Base-by-base conservation (phyloP, 2,113 vertebrate genomes). In the Syngnathus scovelli region DNA sequence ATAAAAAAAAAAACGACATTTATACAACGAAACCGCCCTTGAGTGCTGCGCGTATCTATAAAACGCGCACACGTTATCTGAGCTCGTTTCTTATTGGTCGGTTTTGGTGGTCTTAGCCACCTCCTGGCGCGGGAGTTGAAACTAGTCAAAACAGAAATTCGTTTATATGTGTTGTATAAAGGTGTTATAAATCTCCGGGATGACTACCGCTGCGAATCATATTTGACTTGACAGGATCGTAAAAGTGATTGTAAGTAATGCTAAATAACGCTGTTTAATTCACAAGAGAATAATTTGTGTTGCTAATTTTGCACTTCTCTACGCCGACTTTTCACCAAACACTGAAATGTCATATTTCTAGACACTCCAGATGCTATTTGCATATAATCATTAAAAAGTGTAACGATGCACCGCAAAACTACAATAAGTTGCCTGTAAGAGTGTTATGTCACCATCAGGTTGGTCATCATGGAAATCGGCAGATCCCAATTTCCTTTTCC, bases 401-500 rank as follows among this genome's bases (percentile, higher is more conserved):
- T 15, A 16, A 13, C 15, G 1, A 15, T 46, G 44, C 1, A 46
- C 13, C 15, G 15, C 21, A 10, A 23, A 2, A 15, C 13, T 46
- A 46, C 52, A 10, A 23, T 8, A 15, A 37, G 15, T 8, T 18
- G 4, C 37, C 10, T 61, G 7, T 37, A 37, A 59, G 13, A 9
- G 33, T 16, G 38, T 18, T 15, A 15, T 8, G 56, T 38, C 56
- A 7, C 16, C 33, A 8, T n/a, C 64, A 66, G 21, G 33, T 33
- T 74, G 13, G 18, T 44, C 51, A 79, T 43, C 18, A 89, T 88
- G 86, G 85, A 85, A 10, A 75, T 67, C 10, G 69, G 38, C 4
- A 78, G 70, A 13, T 18, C 37, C 21, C 71, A 78, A 1, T 98
- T 98, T 74, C 94, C 92, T 0, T 98, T 98, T 63, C 95, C 95